Conservation (phyloP, 2,888 invertebrate genomes). For the Latrodectus hesperus region DNA sequence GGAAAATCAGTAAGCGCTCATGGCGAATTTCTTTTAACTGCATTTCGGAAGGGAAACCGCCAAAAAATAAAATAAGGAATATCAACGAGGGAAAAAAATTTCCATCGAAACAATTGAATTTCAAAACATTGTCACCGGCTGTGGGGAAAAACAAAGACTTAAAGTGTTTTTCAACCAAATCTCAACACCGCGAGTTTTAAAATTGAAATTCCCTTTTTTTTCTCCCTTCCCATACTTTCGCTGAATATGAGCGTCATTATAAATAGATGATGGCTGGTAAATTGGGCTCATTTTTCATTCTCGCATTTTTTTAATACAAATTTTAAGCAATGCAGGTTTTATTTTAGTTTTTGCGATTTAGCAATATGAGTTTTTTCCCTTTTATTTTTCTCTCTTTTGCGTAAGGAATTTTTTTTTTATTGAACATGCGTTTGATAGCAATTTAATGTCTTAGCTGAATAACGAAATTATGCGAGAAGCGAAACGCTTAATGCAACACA, state of each 20-base stretch:
- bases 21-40: not conserved
- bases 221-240: not conserved
- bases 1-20: conserved; percentile 35
- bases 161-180: conserved; percentile 46
- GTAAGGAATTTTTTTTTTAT: conserved; percentile 21
- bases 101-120: conserved; percentile 33
- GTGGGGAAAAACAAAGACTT: conserved; percentile 11
- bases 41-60: not conserved
- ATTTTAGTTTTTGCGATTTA: not conserved
- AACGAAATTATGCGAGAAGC: conserved; percentile 55
- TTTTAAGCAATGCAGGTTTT: conserved; percentile 4
- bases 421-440: conserved; percentile 45
- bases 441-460: conserved; percentile 50
- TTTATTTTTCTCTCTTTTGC: not conserved
- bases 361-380: not conserved
- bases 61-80: conserved; percentile 1
- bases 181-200: conserved; percentile 13
- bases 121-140: conserved; percentile 51
- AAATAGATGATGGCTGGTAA: conserved; percentile 52
- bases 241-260: conserved; percentile 42
- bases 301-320: conserved; percentile 25
- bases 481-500: conserved; percentile 22
- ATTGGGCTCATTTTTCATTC: conserved; percentile 44
- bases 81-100: not conserved
- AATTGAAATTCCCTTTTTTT: conserved; percentile 30